Base-by-base conservation (phyloP, 2,113 vertebrate species). In the Phaethornis superciliosus region DNA sequence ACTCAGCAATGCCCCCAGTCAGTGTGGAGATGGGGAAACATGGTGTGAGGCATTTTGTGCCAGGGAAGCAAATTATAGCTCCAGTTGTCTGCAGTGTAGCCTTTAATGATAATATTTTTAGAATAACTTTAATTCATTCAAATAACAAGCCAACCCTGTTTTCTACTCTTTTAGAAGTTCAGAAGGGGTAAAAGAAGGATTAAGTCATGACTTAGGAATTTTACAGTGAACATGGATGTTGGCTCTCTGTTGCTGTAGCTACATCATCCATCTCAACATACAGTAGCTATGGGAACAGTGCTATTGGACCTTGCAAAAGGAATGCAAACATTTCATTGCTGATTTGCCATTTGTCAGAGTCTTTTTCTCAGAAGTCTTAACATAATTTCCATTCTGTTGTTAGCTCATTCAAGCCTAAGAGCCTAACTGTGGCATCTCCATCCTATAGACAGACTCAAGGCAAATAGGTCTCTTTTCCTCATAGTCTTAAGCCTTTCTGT, bases 251-350 rank as follows among this genome's bases (percentile, higher is more conserved):
- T 93, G 82, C 89, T 90, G 83, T 87, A 94, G 88, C 94, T 95
- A 46, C 92, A 81, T 90, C 94, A 75, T 88, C 62, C 62, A 44
- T 92, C 84, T 92, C 86, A 86, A 90, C 86, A 79, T 89, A 93
- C 81, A 92, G 94, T 95, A 96, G 94, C 95, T 96, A 95, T 96
- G 95, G 94, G 91, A 95, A 95, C 94, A 91, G 81, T 72, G 64
- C 91, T 91, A 71, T 75, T 86, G 79, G 68, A 88, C 82, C 49
- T 68, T 95, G 70, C 64, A 85, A 37, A 85, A 89, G 88, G 93
- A 95, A 96, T 93, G 87, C 89, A 96, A 85, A 93, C 82, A 91
- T 82, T 94, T 91, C 59, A 74, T n/a, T 89, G 55, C 77, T 89
- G 56, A 59, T 64, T 81, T 92, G 65, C 82, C 23, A 83, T 95